These are phyloP conservation scores for Resseliella maxima DNA, from an alignment of 2,888 invertebrate genomes.

Conservation along the genomic window DNA sequence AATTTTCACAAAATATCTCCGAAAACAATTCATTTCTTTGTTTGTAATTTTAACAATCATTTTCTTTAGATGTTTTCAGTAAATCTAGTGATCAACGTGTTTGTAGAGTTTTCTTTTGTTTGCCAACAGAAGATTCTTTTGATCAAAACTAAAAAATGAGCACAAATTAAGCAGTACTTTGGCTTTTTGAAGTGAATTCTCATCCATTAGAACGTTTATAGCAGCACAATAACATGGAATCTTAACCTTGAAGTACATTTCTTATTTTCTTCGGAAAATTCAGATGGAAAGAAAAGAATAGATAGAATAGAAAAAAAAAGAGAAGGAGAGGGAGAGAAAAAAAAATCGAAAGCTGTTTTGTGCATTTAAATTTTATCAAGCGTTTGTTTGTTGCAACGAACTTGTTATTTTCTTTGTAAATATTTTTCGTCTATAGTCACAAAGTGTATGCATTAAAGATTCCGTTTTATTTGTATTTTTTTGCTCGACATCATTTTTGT, in stretches of 20 bases:
- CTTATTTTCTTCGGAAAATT: too few species aligned
- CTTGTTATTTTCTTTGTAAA: not conserved
- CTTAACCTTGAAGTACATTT: not conserved
- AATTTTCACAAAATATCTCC: too few species aligned
- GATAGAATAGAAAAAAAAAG: not conserved
- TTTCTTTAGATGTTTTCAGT: too few species aligned
- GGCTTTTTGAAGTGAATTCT: not conserved
- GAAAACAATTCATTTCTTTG: too few species aligned
- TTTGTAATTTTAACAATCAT: too few species aligned
- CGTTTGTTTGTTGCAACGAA: not conserved
- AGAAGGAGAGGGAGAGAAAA: not conserved
- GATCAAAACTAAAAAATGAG: not conserved
- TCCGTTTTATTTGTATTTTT: not conserved
- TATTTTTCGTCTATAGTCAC: not conserved
- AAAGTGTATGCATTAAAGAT: conserved; percentile 1
- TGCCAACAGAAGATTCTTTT: not conserved
- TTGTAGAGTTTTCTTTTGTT: too few species aligned
- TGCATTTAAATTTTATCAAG: conserved; percentile 23
- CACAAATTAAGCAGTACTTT: not conserved
- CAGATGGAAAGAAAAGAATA: too few species aligned
- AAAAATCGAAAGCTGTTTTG: not conserved
- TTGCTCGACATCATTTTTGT: not conserved
- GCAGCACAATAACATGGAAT: not conserved
- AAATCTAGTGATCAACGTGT: too few species aligned
- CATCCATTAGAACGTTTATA: not conserved